Base-by-base conservation (phyloP, 2,113 vertebrate genomes). In the Melospiza melodia region DNA sequence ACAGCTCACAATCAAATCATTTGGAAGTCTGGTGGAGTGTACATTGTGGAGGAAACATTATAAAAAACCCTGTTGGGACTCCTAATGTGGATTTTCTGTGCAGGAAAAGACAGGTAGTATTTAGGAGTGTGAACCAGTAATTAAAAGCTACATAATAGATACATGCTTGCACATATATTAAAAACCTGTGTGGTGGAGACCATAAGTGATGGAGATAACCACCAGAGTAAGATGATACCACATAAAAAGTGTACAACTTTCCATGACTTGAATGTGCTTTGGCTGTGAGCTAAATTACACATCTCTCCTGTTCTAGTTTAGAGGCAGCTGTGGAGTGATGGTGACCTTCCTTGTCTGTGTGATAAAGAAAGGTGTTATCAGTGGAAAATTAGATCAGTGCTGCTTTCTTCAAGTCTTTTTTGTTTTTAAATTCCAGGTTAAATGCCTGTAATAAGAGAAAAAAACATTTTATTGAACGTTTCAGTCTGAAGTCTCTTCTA, bases 361-460 rank as follows among this genome's bases (percentile, higher is more conserved):
- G 39, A 54, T 15, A 41, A 46, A 39, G 9, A 0, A 0, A 71
- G 35, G 22, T 54, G 21, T 44, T 54, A 31, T 35, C 31, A 16
- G 39, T 72, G 39, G 61, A 67, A 58, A 80, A 55, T 44, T 61
- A 51, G n/a, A 30, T 77, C 44, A 33, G 30, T 37, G 20, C 57
- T 68, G 24, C 69, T 63, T 94, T 46, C 14, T 75, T 68, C 48
- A 41, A 31, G 58, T 65, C 67, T 54, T 54, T 52, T 52, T 52
- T 28, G 86, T 58, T 63, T 80, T 90, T 22, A 5, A 44, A 85
- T 90, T 72, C 20, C 7, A 23, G 17, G 74, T 83, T 57, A 71
- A 86, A 83, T 37, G 24, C 20, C 44, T 41, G 22, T 58, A 14
- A 27, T 0, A 7, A 54, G 22, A 49, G 15, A 51, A 16, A 30